Conservation (phyloP, 2,888 invertebrate species). For the Kuschelorhynchus macadamiae region DNA sequence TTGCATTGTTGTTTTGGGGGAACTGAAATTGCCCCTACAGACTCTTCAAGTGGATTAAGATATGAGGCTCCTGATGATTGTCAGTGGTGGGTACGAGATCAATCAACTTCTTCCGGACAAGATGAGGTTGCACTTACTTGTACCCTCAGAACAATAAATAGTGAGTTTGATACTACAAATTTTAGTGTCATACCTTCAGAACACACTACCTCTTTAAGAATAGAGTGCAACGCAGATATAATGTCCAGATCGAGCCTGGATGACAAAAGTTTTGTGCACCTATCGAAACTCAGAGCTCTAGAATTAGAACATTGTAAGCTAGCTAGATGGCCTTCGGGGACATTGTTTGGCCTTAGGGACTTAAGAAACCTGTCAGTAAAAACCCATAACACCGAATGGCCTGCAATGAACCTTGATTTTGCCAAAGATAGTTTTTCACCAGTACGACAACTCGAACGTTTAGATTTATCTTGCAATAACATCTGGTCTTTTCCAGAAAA, state of each 20-base stretch:
- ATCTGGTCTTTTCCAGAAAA: conserved; percentile 91
- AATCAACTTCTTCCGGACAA: conserved; percentile 70
- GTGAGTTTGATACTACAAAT: conserved; percentile 90
- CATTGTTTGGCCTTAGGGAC: conserved; percentile 84
- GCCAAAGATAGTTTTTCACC: conserved; percentile 83
- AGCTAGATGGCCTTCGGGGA: conserved; percentile 84
- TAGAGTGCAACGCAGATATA: conserved; percentile 85
- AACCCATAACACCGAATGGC: conserved; percentile 88
- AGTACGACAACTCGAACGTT: conserved; percentile 83
- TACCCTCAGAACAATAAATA: conserved; percentile 86
- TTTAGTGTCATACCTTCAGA: conserved; percentile 89
- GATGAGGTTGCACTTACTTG: conserved; percentile 85
- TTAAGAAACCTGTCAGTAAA: conserved; percentile 88
- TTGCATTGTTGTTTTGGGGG: conserved; percentile 7
- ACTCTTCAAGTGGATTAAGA: conserved; percentile 68
- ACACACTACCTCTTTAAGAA: conserved; percentile 83
- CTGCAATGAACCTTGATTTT: conserved; percentile 86
- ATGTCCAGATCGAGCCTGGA: conserved; percentile 85
- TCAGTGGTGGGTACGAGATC: conserved; percentile 80
- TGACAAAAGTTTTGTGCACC: conserved; percentile 83
- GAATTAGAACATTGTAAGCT: conserved; percentile 90
- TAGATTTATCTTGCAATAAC: conserved; percentile 90
- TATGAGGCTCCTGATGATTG: conserved; percentile 92
- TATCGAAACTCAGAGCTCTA: conserved; percentile 84
- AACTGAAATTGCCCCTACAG: conserved; percentile 53